Evolutionary conservation across 1,140 invertebrate genomes (phyloP), one percentile per base, ranked within the genome.

Genomic region (Ephestia elutella): DNA sequence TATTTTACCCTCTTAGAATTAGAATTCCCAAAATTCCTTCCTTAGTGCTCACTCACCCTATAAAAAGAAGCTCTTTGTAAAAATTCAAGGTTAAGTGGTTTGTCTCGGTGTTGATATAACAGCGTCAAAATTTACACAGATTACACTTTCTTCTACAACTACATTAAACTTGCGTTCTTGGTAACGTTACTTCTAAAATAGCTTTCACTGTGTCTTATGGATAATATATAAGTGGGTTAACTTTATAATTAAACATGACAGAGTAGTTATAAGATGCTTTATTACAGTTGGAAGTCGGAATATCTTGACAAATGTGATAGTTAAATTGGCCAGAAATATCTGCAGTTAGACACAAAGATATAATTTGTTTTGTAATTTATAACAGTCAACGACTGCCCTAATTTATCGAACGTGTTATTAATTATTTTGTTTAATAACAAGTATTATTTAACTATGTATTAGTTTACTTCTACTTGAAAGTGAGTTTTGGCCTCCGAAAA

Each of bases 231-330:
- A 44, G 13, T 44, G 15, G 38, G 38, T 44, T 44, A 44, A 44
- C 1, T 44, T 44, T 44, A 44, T 44, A 44, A 44, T 44, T 44
- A 44, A 44, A 44, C 7, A 8, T 44, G 38, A 44, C 38, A 44
- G 10, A 44, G 38, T 44, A 44, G 38, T 44, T 44, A 44, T 44
- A 44, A 44, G 38, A 44, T 44, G 38, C 38, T 44, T 44, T 44
- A 44, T 44, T 44, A 13, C 38, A 44, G 38, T 44, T 44, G 38
- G 38, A 44, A 44, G 15, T 44, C 38, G n/a, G 38, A 44, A 44
- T 38, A 38, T 44, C 38, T 44, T 44, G 38, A 44, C 38, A 44
- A 44, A 44, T 44, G 38, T 13, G 38, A 44, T 44, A 44, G 38
- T 44, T 44, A 44, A 44, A 44, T 44, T 44, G 38, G 13, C 38